phyloP scores from a whole-genome alignment of 37 sponge, comb jelly and placozoan genomes.

The Oscarella lobularis region DNA sequence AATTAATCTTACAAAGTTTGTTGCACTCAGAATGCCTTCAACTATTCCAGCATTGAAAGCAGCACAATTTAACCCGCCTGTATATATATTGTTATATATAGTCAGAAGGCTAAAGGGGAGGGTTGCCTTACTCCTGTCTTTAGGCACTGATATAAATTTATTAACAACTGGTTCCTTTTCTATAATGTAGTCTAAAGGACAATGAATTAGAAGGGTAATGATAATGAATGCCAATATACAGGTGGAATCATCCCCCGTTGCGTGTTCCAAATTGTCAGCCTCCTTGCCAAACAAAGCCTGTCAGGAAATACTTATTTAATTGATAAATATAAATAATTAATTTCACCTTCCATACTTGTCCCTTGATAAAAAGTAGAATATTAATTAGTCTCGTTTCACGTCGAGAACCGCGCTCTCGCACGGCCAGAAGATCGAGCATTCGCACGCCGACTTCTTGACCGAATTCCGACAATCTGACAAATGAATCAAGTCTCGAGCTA shows the following conservation, averaged over 20 bases:
- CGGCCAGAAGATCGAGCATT: slow-evolving; percentile 69
- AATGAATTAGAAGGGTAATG: not conserved
- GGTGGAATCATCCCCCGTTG: slow-evolving; percentile 70
- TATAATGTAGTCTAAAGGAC: slow-evolving; percentile 59
- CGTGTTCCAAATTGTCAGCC: slow-evolving; percentile 88
- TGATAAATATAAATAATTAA: not conserved
- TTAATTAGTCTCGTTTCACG: slow-evolving; percentile 78
- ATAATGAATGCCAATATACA: slow-evolving; percentile 25
- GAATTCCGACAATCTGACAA: slow-evolving; percentile 52
- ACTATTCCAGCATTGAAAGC: slow-evolving; percentile 85
- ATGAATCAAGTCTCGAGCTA: not conserved
- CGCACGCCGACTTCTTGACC: slow-evolving; percentile 81
- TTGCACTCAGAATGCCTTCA: slow-evolving; percentile 68
- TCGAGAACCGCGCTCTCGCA: slow-evolving; percentile 59
- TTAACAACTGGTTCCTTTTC: slow-evolving; percentile 93
- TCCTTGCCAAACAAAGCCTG: slow-evolving; percentile 91
- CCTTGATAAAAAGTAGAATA: slow-evolving; percentile 80
- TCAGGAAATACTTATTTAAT: not conserved
- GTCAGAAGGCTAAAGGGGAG: not conserved
- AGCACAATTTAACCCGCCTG: slow-evolving; percentile 81
- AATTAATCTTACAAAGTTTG: slow-evolving; percentile 37
- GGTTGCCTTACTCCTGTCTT: slow-evolving; percentile 60
- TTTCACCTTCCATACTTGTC: slow-evolving; percentile 91
- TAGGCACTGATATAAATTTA: slow-evolving; percentile 84
- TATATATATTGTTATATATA: not conserved